Percentiles rank a stretch among this genome's conserved stretches.
phyloP scores from a whole-genome alignment of 2,113 vertebrate genomes.

The Mohoua ochrocephala region DNA sequence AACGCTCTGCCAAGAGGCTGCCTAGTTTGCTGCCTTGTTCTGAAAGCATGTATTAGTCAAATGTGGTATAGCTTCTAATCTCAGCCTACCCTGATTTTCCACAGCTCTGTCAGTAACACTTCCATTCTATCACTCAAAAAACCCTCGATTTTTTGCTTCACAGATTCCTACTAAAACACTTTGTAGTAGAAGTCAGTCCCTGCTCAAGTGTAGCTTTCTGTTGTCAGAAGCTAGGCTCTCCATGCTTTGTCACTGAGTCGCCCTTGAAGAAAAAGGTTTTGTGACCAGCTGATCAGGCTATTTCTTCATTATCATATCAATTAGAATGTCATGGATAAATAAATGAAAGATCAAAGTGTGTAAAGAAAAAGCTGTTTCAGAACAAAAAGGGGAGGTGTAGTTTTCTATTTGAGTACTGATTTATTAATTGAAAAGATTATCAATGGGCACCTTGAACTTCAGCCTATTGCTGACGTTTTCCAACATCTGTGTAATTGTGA shows the following conservation, averaged over 20 bases:
- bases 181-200: neutral
- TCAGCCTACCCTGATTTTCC: neutral
- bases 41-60: neutral
- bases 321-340: neutral
- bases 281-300: neutral
- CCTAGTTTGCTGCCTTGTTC: neutral
- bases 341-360: slow-evolving; percentile 23
- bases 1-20: neutral
- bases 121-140: neutral
- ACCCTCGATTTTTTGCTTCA: fast-evolving
- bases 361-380: neutral
- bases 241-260: neutral
- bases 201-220: neutral
- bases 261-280: neutral
- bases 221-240: neutral
- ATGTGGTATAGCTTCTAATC: neutral
- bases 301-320: slow-evolving; percentile 6
- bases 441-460: neutral
- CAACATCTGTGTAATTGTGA: neutral
- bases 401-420: slow-evolving; percentile 34
- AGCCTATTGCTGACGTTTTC: neutral
- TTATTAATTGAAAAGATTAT: neutral
- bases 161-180: neutral
- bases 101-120: neutral
- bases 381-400: neutral